Conservation (phyloP, 1,140 invertebrate genomes). For the Acromyrmex charruanus region DNA sequence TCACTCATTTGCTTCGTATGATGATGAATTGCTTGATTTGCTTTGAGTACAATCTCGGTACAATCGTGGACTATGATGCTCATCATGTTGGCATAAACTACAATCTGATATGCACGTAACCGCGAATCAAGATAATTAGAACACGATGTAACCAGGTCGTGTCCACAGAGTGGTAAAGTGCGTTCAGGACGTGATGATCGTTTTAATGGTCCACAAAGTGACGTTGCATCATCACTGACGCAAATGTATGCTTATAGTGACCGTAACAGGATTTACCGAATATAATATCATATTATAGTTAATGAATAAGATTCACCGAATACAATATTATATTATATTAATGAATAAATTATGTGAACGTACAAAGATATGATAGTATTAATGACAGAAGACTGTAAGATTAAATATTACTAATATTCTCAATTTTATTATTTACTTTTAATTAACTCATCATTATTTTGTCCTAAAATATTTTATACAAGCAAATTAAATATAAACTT, state of each 20-base stretch:
- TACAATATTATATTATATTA: slow-evolving; percentile 4
- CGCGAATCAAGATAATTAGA: slow-evolving; percentile 77
- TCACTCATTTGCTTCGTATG: background rate
- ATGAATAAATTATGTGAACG: background rate
- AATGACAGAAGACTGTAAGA: background rate
- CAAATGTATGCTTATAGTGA: slow-evolving; percentile 23
- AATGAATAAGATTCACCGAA: background rate
- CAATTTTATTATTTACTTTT: background rate
- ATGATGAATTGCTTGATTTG: slow-evolving; percentile 34
- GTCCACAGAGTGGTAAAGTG: slow-evolving; percentile 76
- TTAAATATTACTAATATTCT: background rate
- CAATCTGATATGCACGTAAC: slow-evolving; percentile 72
- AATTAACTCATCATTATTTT: background rate
- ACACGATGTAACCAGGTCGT: slow-evolving; percentile 75
- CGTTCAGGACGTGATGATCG: slow-evolving; percentile 75
- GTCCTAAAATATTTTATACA: background rate
- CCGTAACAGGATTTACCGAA: background rate
- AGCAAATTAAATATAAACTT: background rate
- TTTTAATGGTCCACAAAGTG: slow-evolving; percentile 75
- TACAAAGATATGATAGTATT: background rate
- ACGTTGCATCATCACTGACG: slow-evolving; percentile 39
- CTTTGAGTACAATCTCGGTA: slow-evolving; percentile 28
- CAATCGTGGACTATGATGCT: slow-evolving; percentile 61
- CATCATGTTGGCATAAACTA: slow-evolving; percentile 66
- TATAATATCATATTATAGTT: slow-evolving; percentile 13